Base-by-base conservation (phyloP, 2,113 vertebrate genomes). In the Colossoma macropomum region DNA sequence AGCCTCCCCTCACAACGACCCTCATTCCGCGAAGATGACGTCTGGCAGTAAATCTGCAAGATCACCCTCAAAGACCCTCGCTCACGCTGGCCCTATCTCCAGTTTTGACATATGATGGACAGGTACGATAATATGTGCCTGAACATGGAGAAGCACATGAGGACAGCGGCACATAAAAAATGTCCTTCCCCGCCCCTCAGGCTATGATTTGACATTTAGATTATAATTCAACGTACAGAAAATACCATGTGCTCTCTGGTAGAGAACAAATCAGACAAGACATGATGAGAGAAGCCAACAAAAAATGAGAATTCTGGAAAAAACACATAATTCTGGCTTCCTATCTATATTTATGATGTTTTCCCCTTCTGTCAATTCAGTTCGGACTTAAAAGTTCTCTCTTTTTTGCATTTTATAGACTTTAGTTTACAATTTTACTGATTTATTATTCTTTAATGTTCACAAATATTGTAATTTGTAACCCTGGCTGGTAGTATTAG, bases 171-270 rank as follows among this genome's bases (percentile, higher is more conserved):
- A 41, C 41, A 59, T 54, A 59, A 75, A 54, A 76, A 82, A 66
- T 5, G 23, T 70, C 32, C 69, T 65, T 70, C 30, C 65, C 5
- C 17, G 28, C 30, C 30, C 80, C 63, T 69, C 32, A 28, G 80
- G 73, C 52, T 77, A 83, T 23, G 56, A 77, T 83, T 62, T 83
- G 81, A 77, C 81, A 83, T 83, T 77, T 70, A 32, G 52, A 77
- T 71, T 41, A 60, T 75, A 71, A 62, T 54, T 68, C 34, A 62
- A 77, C 74, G 56, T 83, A 27, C 34, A 83, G 34, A 83, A 71
- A 77, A 76, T 70, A 82, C n/a, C 38, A 77, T 0, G 13, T 70
- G 23, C 9, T 12, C 21, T 25, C 34, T 68, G 28, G 54, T 25
- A 32, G 52, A 59, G 13, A 59, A 45, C 3, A 23, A 75, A 27